Conservation (phyloP, 1,140 invertebrate species). For the Drosophila gunungcola region DNA sequence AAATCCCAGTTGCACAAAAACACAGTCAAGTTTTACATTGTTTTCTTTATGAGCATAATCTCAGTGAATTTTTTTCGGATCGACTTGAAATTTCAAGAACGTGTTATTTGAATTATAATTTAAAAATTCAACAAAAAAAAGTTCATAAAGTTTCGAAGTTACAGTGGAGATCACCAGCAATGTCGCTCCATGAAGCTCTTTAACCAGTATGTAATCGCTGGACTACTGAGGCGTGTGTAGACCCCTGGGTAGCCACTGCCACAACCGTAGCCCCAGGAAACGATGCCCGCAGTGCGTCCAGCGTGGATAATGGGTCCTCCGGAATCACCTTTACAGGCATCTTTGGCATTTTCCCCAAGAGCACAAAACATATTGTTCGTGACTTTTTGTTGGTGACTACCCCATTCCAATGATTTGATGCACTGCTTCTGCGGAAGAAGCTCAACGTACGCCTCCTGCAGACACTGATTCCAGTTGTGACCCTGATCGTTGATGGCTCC, state of each 20-base stretch:
- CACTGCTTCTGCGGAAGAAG: conserved; percentile 17
- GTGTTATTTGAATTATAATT: no score
- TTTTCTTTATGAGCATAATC: no score
- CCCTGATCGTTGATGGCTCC: conserved; percentile 8
- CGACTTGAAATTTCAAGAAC: no score
- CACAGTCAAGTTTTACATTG: no score
- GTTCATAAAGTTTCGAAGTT: no score
- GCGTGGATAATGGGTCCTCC: conserved; percentile 51
- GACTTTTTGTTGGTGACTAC: background rate
- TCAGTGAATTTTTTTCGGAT: no score
- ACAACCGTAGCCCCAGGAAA: conserved; percentile 87
- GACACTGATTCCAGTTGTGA: conserved; percentile 35
- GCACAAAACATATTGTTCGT: conserved; percentile 85
- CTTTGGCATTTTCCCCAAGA: conserved; percentile 42
- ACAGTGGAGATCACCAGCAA: conserved; percentile 19
- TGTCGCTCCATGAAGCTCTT: conserved; percentile 19
- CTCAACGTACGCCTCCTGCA: conserved; percentile 38
- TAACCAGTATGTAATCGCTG: conserved; percentile 25
- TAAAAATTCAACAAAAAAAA: no score
- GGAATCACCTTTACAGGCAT: conserved; percentile 67
- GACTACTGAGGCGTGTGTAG: conserved; percentile 81
- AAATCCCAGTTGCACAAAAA: no score
- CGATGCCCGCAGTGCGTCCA: conserved; percentile 75
- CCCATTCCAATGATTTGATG: background rate
- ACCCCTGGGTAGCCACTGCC: conserved; percentile 86